Evolutionary conservation across 1,140 invertebrate species (phyloP).

Genomic region (Anadara kagoshimensis): DNA sequence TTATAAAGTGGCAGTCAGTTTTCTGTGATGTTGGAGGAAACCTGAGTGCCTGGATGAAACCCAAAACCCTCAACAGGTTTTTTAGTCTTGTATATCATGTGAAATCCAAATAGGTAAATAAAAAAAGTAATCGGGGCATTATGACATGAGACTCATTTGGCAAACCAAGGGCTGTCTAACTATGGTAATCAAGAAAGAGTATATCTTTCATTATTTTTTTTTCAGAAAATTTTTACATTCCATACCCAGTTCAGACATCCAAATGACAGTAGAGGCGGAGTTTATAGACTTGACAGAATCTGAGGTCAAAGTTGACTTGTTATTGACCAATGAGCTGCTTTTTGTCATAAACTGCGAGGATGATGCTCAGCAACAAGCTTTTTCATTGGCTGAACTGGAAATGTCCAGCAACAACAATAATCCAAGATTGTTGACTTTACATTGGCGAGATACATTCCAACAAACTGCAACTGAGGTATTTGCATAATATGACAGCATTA

Average conservation of each 20-base stretch:
- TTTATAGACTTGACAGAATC: constrained; percentile 50
- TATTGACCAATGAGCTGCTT: constrained; percentile 70
- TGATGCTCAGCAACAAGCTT: constrained; percentile 72
- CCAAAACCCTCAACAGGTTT: too few relatives aligned
- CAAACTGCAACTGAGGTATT: constrained; percentile 13
- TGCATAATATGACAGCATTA: too few relatives aligned
- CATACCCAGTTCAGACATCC: constrained; percentile 51
- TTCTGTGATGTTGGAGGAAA: too few relatives aligned
- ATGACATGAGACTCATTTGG: too few relatives aligned
- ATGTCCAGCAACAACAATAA: constrained; percentile 50
- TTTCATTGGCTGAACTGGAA: constrained; percentile 72
- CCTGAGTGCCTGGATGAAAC: too few relatives aligned
- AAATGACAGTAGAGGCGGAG: constrained; percentile 49
- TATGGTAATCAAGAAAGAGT: too few relatives aligned
- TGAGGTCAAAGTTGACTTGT: constrained; percentile 55
- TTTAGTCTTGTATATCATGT: too few relatives aligned
- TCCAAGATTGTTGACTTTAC: constrained; percentile 61
- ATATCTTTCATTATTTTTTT: background rate
- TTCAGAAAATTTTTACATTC: constrained; percentile 63
- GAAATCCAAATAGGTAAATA: too few relatives aligned
- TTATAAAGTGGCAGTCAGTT: too few relatives aligned
- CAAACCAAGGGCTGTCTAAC: too few relatives aligned
- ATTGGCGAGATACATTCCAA: constrained; percentile 46
- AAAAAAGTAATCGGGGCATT: too few relatives aligned
- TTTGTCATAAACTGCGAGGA: constrained; percentile 73